These are phyloP conservation scores for Meiosimyza platycephala DNA, from an alignment of 2,888 invertebrate species.

Conservation along the genomic window DNA sequence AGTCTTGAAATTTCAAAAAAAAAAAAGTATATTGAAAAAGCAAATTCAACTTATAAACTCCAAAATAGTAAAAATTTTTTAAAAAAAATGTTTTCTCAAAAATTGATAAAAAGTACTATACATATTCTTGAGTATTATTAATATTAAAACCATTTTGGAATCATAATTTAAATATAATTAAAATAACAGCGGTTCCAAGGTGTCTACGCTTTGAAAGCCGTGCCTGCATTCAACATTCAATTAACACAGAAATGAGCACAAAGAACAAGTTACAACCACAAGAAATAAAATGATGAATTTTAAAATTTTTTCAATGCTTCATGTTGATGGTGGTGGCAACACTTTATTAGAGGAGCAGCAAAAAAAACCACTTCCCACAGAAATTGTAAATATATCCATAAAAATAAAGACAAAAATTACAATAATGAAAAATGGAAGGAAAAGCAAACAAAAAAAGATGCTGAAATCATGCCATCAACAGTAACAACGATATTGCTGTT, in stretches of 20 bases:
- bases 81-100: too few relatives aligned
- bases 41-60: too few relatives aligned
- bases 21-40: too few relatives aligned
- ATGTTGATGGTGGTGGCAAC: neutral
- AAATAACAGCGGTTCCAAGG: slow-evolving; percentile 4
- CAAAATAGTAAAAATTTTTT: too few relatives aligned
- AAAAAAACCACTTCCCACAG: slow-evolving; percentile 7
- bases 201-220: slow-evolving; percentile 19
- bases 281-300: neutral
- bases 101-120: too few relatives aligned
- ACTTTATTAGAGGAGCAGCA: slow-evolving; percentile 11
- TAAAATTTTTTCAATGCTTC: neutral
- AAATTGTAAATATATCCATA: neutral
- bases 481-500: slow-evolving; percentile 30
- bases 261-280: slow-evolving; percentile 1
- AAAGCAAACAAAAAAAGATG: slow-evolving; percentile 45
- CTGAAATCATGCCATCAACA: slow-evolving; percentile 61
- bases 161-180: too few relatives aligned
- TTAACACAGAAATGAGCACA: slow-evolving; percentile 4
- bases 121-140: too few relatives aligned
- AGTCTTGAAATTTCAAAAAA: too few relatives aligned
- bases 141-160: too few relatives aligned
- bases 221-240: slow-evolving; percentile 18
- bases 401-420: neutral
- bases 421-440: neutral